Base-by-base conservation (phyloP, 2,113 vertebrate species). In the Engraulis encrasicolus region DNA sequence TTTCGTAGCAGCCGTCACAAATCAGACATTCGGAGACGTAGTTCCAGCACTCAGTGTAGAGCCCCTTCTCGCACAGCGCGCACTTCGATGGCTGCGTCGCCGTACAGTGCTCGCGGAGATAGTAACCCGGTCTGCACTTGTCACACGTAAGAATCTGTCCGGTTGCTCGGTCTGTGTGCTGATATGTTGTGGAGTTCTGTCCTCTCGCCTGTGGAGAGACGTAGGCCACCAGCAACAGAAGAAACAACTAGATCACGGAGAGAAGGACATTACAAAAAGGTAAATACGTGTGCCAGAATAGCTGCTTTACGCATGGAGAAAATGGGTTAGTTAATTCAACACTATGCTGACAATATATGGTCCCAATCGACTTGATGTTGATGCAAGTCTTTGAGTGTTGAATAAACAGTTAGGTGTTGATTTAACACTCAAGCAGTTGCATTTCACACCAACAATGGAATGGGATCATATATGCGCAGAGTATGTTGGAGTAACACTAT, bases 41-140 rank as follows among this genome's bases (percentile, higher is more conserved):
- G 81, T 95, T 95, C 93, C 92, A 94, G 31, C 88, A 81, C 86
- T 87, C 87, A 0, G 94, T 95, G 88, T 85, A 95, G 2, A 92
- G 89, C 1, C 91, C 90, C 0, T 11, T 0, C 0, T 86, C 88
- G 50, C 94, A 95, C 6, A 12, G 77, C 0, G 78, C 83, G 81
- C 94, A 95, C 0, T 36, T 45, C 36, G 88, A 94, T 7, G 6
- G n/a, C 0, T 0, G 5, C 11, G 17, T 78, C 0, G 82, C 2
- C 7, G 90, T 90, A 87, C 94, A 95, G 82, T 83, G 78, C 0
- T 77, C 1, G 0, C 37, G 77, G 82, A 94, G 83, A 50, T 85
- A 88, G 0, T 11, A 58, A 0, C 94, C 94, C 0, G 94, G 92
- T 0, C 90, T 81, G 6, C 94, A 95, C 11, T 61, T 40, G 0